Base-by-base conservation (phyloP, 2,888 invertebrate genomes). In the Hylaea fasciaria region DNA sequence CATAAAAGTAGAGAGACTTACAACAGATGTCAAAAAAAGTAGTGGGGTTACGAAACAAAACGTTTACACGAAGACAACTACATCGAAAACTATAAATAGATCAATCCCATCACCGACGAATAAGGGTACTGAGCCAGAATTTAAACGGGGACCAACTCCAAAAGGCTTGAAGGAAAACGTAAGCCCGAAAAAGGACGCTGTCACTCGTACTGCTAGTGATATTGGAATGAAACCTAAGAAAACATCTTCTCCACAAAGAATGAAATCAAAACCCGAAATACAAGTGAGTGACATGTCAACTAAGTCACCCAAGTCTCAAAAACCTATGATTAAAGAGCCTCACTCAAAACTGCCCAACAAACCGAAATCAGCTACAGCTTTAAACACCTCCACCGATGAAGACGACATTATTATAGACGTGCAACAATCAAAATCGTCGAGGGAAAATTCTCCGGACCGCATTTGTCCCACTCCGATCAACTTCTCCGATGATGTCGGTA, bases 371-470 rank as follows among this genome's bases (percentile, higher is more conserved):
- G 91, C 91, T 9, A 93, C 93, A 44, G 82, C 93, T 12, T 80
- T 93, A 22, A 93, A 93, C 58, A 93, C 91, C 17, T 86, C 93
- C 28, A 86, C 84, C 66, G 93, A 93, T 66, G 93, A 94, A 61
- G 88, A 93, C 72, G 94, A 94, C 70, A 84, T 95, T n/a, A 92
- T 95, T 32, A 94, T 95, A 58, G 95, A 95, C 77, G 93, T 95
- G 47, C 94, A 95, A 77, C 94, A 94, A 77, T 95, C 96, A 0
- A 95, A 95, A 82, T 96, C 96, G 49, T 96, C 96, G 0, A 87
- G 96, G 14, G 96, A 96, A 81, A 95, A 95, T 50, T 95, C 96
- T 4, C 96, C 96, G 0, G 95, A 96, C 76, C 93, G 94, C 62
- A 93, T 95, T 56, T 94, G 95, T 71, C 95, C 95, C 0, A 93